Evolutionary conservation across 2,113 vertebrate species (phyloP), one percentile per base, ranked within the genome.

Genomic region (Accipiter virgatus): DNA sequence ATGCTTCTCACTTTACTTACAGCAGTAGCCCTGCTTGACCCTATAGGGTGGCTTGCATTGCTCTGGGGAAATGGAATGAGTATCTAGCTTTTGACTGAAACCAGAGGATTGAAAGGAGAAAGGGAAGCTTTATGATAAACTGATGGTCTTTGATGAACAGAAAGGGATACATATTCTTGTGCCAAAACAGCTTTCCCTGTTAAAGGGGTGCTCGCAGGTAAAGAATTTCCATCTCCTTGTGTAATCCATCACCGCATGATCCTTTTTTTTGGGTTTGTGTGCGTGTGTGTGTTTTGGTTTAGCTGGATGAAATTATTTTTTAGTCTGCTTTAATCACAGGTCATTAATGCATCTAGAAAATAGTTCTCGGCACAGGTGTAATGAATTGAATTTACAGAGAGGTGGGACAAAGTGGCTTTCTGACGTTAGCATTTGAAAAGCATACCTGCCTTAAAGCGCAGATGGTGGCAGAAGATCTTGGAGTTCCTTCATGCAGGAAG

Each of bases 311-410:
- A 84, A 78, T 77, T 7, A 79, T 73, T 86, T 95, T 86, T 93
- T 70, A 82, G 66, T 89, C 36, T 92, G 40, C 78, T 93, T 82
- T 90, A 65, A 93, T 90, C 65, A 72, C 15, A 81, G 29, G 61
- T 95, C 77, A 86, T 97, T 95, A 96, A 83, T 94, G 66, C 8
- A 87, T 34, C 50, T 61, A 74, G 91, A 63, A 43, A 96, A 92
- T 34, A 92, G 31, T 71, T 63, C 58, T 63, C 77, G 45, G 52
- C 26, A 90, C 32, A 91, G 61, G 34, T 65, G 18, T 52, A 68
- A 86, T 56, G 48, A 96, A 17, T 29, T 95, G 61, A 73, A 89
- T 79, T 97, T 97, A 82, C 88, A 75, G 62, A 82, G 36, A 62
- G 23, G 16, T 34, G 36, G 52, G 36, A 88, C 13, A 56, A 59